Conservation (phyloP, 2,888 invertebrate genomes). For the Tethea ocularis region DNA sequence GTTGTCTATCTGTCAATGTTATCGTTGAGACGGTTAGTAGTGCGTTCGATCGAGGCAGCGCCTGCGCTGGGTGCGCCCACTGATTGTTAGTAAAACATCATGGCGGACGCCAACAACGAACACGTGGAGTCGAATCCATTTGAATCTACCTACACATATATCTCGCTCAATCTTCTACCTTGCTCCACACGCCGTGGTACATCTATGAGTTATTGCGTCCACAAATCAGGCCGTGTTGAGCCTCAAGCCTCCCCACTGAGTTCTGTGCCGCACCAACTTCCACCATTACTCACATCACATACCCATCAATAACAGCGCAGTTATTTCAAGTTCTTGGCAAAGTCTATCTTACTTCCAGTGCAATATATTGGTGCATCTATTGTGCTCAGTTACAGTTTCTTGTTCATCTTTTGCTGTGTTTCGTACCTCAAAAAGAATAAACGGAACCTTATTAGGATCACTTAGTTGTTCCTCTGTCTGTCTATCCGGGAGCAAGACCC, state of each 20-base stretch:
- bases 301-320: conserved; percentile 20
- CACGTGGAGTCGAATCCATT: too few relatives aligned
- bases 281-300: conserved; percentile 27
- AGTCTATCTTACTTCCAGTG: neutral
- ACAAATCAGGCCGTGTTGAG: conserved; percentile 46
- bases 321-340: conserved; percentile 2
- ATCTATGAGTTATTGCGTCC: conserved; percentile 48
- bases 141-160: too few relatives aligned
- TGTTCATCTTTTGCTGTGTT: neutral
- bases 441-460: too few relatives aligned
- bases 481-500: too few relatives aligned
- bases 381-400: neutral
- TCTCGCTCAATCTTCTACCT: conserved; percentile 9
- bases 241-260: conserved; percentile 7
- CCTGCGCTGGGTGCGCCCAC: too few relatives aligned
- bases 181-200: conserved; percentile 17
- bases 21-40: too few relatives aligned
- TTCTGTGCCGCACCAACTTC: conserved; percentile 24
- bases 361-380: neutral
- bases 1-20: too few relatives aligned
- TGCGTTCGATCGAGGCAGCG: too few relatives aligned
- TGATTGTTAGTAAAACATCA: too few relatives aligned
- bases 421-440: too few relatives aligned
- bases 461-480: too few relatives aligned
- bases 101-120: too few relatives aligned